phyloP scores from a whole-genome alignment of 2,113 vertebrate species.

The Spilogale gracilis region DNA sequence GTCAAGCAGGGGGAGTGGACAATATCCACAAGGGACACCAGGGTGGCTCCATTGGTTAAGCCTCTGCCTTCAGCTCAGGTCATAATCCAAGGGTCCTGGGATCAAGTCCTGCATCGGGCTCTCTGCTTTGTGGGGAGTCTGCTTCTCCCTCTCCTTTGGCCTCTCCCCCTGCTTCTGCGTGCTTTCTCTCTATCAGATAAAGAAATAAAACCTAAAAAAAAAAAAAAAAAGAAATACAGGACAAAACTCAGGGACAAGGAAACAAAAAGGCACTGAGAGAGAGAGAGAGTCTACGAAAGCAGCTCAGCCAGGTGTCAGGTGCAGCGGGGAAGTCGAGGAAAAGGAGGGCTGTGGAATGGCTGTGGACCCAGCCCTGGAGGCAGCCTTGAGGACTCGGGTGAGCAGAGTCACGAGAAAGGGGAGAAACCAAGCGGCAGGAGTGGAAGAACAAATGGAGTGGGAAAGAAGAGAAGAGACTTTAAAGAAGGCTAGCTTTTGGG shows the following conservation, averaged over 20 bases:
- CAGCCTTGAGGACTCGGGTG: background rate
- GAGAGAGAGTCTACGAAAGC: background rate
- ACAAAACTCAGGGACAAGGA: background rate
- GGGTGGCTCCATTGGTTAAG: background rate
- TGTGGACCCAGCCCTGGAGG: background rate
- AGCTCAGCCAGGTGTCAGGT: background rate
- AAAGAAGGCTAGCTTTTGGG: background rate
- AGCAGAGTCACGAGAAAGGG: background rate
- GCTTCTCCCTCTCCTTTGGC: background rate
- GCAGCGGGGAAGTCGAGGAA: background rate
- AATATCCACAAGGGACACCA: background rate
- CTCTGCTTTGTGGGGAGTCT: background rate
- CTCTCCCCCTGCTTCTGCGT: background rate
- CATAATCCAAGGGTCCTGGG: background rate
- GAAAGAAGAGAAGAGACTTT: background rate
- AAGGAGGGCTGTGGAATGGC: background rate
- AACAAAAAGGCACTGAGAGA: background rate
- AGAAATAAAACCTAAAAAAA: background rate
- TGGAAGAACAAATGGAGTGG: background rate
- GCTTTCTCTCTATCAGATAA: background rate
- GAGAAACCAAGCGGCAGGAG: too few relatives aligned
- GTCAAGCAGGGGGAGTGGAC: background rate
- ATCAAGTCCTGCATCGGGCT: background rate
- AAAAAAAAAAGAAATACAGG: background rate
- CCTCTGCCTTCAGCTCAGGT: background rate